These are phyloP conservation scores for Catalaphyllia jardinei DNA, from an alignment of 64 coral and sea anemone genomes.

Conservation along the genomic window DNA sequence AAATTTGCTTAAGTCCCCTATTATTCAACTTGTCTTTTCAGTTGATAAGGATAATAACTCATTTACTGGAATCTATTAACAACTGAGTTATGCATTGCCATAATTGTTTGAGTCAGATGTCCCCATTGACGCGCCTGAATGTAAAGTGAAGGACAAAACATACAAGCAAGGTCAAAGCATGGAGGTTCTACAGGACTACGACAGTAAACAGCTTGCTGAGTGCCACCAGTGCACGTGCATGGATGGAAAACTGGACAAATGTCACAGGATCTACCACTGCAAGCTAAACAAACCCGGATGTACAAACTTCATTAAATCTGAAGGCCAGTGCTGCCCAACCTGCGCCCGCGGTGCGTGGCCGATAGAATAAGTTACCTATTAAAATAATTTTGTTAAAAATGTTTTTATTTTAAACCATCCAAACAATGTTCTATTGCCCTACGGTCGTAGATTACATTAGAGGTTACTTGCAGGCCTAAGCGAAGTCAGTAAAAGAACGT, in stretches of 20 bases:
- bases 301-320: neutral
- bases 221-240: conserved; percentile 35
- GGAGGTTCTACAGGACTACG: neutral
- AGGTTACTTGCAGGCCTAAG: too few relatives aligned
- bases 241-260: neutral
- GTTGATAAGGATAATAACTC: too few relatives aligned
- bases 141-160: neutral
- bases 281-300: conserved; percentile 3
- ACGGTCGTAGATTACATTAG: too few relatives aligned
- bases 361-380: neutral
- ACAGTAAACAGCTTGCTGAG: neutral
- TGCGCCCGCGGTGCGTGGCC: conserved; percentile 8
- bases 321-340: conserved; percentile 16
- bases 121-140: neutral
- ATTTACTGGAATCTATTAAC: too few relatives aligned
- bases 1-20: too few relatives aligned
- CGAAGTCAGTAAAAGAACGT: too few relatives aligned
- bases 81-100: neutral
- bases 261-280: conserved; percentile 45
- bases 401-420: too few relatives aligned
- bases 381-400: too few relatives aligned
- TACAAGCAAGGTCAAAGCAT: conserved; percentile 27
- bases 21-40: neutral
- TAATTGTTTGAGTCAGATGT: neutral
- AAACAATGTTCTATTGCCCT: too few relatives aligned